Evolutionary conservation across 1,140 invertebrate genomes (phyloP).

Genomic region (Anoplolepis gracilipes): DNA sequence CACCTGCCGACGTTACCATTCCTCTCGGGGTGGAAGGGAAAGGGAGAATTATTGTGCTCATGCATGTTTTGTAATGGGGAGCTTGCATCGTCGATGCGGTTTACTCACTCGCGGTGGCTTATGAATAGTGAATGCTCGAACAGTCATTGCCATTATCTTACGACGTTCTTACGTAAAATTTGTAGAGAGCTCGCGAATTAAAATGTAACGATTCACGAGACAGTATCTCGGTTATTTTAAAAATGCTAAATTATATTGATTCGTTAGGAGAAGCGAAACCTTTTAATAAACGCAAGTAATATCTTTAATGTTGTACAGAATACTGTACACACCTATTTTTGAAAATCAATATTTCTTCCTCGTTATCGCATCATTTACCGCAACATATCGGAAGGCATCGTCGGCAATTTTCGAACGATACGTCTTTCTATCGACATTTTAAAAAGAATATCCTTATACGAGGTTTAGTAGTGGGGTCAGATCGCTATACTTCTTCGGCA

Average conservation of each 20-base stretch:
- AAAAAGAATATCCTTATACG: conserved; percentile 33
- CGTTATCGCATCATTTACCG: conserved; percentile 15
- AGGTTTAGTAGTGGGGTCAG: conserved; percentile 31
- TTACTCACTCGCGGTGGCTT: conserved; percentile 17
- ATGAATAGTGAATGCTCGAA: conserved; percentile 35
- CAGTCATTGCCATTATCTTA: neutral
- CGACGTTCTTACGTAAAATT: neutral
- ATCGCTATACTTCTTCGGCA: conserved; percentile 57
- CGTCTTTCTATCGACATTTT: conserved; percentile 55
- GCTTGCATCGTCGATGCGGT: conserved; percentile 17
- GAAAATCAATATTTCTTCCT: conserved; percentile 6
- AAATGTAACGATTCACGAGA: neutral
- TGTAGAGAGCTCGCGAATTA: neutral
- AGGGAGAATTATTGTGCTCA: neutral
- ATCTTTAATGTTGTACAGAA: neutral
- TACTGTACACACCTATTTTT: no score
- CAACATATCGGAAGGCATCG: conserved; percentile 35
- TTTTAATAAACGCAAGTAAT: neutral
- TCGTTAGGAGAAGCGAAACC: neutral
- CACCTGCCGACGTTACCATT: conserved; percentile 21
- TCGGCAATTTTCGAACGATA: conserved; percentile 40
- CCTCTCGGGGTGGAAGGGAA: no score
- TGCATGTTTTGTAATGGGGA: conserved; percentile 35
- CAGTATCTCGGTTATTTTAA: neutral
- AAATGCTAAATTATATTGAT: neutral